phyloP scores from a whole-genome alignment of 64 coral and sea anemone genomes.

The Montipora foliosa region DNA sequence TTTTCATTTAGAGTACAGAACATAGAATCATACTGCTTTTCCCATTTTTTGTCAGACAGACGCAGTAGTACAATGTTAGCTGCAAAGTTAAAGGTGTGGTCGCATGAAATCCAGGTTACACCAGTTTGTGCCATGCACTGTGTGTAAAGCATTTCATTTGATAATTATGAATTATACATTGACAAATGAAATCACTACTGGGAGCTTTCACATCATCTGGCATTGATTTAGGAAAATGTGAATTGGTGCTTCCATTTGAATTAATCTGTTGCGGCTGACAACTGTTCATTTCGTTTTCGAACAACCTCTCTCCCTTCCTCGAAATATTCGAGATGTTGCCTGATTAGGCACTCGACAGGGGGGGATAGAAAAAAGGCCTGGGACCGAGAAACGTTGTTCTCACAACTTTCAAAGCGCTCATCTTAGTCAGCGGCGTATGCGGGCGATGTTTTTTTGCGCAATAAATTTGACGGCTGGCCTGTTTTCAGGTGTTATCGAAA shows the following conservation, averaged over 20 bases:
- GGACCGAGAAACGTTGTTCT: no score
- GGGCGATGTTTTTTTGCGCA: no score
- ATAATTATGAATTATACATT: slow-evolving; percentile 42
- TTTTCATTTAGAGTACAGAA: slow-evolving; percentile 23
- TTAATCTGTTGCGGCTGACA: background rate
- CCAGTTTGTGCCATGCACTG: slow-evolving; percentile 24
- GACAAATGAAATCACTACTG: background rate
- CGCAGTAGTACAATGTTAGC: slow-evolving; percentile 54
- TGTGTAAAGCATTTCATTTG: slow-evolving; percentile 30
- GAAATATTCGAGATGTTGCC: slow-evolving; percentile 32
- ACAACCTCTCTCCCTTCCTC: slow-evolving; percentile 34
- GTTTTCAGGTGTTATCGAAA: no score
- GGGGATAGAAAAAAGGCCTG: no score
- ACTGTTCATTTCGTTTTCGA: slow-evolving; percentile 17
- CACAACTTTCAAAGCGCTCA: no score
- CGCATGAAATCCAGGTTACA: slow-evolving; percentile 65
- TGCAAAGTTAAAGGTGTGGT: slow-evolving; percentile 77
- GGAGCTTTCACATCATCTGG: slow-evolving; percentile 28
- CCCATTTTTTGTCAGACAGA: slow-evolving; percentile 61
- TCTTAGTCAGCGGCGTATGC: no score
- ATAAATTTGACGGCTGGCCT: no score
- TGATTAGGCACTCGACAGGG: background rate
- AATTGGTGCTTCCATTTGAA: background rate
- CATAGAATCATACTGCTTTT: slow-evolving; percentile 75
- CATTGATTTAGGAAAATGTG: slow-evolving; percentile 12